These are phyloP conservation scores for Drosophila ercepeae DNA, from an alignment of 1,140 invertebrate genomes.

Conservation along the genomic window DNA sequence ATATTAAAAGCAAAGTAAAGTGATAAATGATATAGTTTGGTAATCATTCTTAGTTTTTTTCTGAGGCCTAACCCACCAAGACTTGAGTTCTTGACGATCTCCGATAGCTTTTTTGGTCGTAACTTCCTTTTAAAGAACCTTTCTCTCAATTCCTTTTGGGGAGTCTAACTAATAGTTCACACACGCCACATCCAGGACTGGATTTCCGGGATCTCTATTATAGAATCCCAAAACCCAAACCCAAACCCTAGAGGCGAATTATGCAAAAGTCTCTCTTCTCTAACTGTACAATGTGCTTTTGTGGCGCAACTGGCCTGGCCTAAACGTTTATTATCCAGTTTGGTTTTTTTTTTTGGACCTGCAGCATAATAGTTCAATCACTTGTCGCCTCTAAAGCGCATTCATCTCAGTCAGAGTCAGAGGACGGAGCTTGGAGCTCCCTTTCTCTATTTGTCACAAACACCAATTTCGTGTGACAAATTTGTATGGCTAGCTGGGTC, in stretches of 20 bases:
- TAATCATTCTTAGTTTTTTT: too few relatives aligned
- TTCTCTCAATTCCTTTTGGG: conserved; percentile 8
- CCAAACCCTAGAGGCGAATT: conserved; percentile 1
- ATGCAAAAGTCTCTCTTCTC: too few relatives aligned
- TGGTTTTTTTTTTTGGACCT: conserved; percentile 39
- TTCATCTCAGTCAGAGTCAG: conserved; percentile 11
- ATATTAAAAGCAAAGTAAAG: too few relatives aligned
- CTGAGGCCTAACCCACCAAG: too few relatives aligned
- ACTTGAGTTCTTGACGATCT: too few relatives aligned
- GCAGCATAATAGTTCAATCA: conserved; percentile 77
- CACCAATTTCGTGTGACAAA: conserved; percentile 82
- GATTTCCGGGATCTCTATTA: not conserved
- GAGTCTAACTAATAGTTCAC: conserved; percentile 37
- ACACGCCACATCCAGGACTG: conserved; percentile 12
- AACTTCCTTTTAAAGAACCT: conserved; percentile 24
- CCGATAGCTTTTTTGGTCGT: not conserved
- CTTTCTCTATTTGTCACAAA: conserved; percentile 78
- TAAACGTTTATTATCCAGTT: conserved; percentile 52
- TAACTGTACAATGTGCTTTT: conserved; percentile 57
- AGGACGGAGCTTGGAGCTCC: too few relatives aligned
- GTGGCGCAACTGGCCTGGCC: conserved; percentile 13
- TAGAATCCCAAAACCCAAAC: not conserved
- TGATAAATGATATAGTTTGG: too few relatives aligned
- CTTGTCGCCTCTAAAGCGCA: conserved; percentile 65
- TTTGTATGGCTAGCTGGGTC: conserved; percentile 70